These are phyloP conservation scores for Teinopalpus imperialis DNA, from an alignment of 2,888 invertebrate species.

Conservation along the genomic window DNA sequence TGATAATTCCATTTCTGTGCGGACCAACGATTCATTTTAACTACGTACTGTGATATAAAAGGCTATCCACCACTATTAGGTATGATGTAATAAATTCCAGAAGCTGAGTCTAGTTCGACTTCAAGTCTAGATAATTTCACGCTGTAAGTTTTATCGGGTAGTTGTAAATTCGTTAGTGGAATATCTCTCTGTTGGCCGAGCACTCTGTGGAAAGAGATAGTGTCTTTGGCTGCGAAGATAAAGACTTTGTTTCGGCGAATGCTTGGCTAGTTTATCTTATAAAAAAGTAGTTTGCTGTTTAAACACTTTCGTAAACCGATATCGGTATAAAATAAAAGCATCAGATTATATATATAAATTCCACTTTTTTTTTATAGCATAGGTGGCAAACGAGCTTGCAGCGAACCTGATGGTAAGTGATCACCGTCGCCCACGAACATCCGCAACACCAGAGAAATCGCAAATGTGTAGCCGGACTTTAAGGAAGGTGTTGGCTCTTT, in stretches of 20 bases:
- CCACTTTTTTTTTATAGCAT: too few species aligned
- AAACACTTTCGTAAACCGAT: too few species aligned
- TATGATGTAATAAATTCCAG: conserved; percentile 12
- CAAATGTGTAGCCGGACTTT: too few species aligned
- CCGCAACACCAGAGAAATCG: too few species aligned
- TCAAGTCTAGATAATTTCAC: background rate
- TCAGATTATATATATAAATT: too few species aligned
- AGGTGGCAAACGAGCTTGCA: too few species aligned
- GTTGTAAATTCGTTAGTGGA: conserved; percentile 5
- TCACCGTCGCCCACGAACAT: too few species aligned
- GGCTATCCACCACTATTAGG: background rate
- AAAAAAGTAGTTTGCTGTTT: too few species aligned
- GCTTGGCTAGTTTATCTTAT: background rate
- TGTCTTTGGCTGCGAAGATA: conserved; percentile 8
- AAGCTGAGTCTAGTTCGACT: background rate
- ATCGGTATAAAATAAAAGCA: too few species aligned
- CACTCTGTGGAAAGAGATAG: conserved; percentile 16
- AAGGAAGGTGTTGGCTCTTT: too few species aligned
- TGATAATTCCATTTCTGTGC: too few species aligned
- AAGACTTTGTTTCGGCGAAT: conserved; percentile 1
- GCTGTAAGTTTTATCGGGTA: background rate
- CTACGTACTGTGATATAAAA: background rate
- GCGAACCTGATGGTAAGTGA: too few species aligned
- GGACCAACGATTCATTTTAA: background rate
- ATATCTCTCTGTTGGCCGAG: conserved; percentile 6